Evolutionary conservation across 2,113 vertebrate species (phyloP).

Genomic region (Toxotes jaculatrix): DNA sequence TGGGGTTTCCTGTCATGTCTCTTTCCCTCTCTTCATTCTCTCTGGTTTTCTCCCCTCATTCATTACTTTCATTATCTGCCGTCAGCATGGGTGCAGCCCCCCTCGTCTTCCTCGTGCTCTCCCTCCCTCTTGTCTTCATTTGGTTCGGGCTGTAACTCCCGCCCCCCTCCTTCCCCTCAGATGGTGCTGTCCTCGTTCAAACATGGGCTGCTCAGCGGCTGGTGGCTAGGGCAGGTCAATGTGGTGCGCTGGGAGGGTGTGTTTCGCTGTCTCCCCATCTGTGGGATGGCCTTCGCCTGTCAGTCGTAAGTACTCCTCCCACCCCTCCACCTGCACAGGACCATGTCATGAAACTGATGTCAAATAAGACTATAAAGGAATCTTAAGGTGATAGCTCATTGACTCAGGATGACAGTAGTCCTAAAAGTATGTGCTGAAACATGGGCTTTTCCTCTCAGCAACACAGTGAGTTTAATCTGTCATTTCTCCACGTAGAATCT

Average conservation of each 20-base stretch:
- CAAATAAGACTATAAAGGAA: conserved; percentile 23
- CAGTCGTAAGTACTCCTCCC: conserved; percentile 94
- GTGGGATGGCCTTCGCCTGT: conserved; percentile 98
- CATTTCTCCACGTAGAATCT: conserved; percentile 32
- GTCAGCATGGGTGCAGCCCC: conserved; percentile 55
- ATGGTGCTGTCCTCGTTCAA: conserved; percentile 96
- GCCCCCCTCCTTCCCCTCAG: conserved; percentile 83
- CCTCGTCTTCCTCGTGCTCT: conserved; percentile 26
- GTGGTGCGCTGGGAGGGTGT: conserved; percentile 94
- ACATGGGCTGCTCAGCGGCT: conserved; percentile 92
- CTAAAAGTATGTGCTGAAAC: conserved; percentile 2
- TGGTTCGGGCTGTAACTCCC: conserved; percentile 70
- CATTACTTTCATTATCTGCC: conserved; percentile 47
- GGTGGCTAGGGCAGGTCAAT: conserved; percentile 91
- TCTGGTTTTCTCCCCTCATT: conserved; percentile 48
- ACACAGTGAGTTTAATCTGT: conserved; percentile 16
- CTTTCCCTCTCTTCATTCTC: conserved; percentile 41
- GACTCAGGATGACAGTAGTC: conserved; percentile 19
- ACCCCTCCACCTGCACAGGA: conserved; percentile 54
- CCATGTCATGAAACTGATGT: conserved; percentile 48
- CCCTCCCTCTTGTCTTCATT: conserved; percentile 50
- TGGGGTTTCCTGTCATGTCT: conserved; percentile 56
- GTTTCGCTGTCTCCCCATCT: conserved; percentile 99
- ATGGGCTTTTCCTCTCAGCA: neutral
- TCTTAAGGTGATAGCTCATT: conserved; percentile 6